Percentiles rank a stretch among this genome's conserved stretches.
Evolutionary conservation across 1,140 invertebrate genomes (phyloP).

Genomic region (Tetragnatha versicolor): DNA sequence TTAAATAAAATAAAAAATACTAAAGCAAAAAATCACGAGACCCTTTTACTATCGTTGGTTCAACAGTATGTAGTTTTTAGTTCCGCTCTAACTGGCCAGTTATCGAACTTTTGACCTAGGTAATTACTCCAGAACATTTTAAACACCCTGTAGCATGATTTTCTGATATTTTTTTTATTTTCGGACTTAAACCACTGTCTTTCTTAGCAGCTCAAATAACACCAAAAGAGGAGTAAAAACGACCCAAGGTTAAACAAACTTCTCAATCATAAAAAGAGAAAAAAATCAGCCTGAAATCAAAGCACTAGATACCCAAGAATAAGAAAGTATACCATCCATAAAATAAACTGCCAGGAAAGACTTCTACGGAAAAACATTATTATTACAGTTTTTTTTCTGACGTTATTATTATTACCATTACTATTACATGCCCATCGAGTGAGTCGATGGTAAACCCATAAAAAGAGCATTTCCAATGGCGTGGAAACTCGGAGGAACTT

Average conservation of each 20-base stretch:
- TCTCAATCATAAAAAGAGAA: constrained; percentile 27
- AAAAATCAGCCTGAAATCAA: neutral
- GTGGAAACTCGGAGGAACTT: constrained; percentile 10
- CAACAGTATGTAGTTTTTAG: too few species aligned
- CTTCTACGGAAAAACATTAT: constrained; percentile 28
- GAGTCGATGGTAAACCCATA: constrained; percentile 32
- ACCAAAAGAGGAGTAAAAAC: too few species aligned
- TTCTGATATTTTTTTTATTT: too few species aligned
- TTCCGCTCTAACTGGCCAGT: too few species aligned
- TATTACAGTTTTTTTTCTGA: constrained; percentile 38
- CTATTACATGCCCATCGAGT: constrained; percentile 10
- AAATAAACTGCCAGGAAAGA: constrained; percentile 31
- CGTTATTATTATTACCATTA: constrained; percentile 37
- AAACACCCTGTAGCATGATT: too few species aligned
- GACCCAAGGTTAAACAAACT: constrained; percentile 24
- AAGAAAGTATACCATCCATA: constrained; percentile 24
- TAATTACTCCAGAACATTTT: too few species aligned
- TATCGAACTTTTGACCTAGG: too few species aligned
- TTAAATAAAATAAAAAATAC: too few species aligned
- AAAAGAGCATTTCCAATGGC: constrained; percentile 34
- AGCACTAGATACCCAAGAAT: neutral
- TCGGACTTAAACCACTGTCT: too few species aligned
- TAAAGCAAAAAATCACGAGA: too few species aligned
- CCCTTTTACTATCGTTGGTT: too few species aligned
- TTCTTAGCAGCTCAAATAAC: too few species aligned